Evolutionary conservation across 2,797 vertebrate species (phyloP).

Genomic region (Hoplostethus atlanticus): DNA sequence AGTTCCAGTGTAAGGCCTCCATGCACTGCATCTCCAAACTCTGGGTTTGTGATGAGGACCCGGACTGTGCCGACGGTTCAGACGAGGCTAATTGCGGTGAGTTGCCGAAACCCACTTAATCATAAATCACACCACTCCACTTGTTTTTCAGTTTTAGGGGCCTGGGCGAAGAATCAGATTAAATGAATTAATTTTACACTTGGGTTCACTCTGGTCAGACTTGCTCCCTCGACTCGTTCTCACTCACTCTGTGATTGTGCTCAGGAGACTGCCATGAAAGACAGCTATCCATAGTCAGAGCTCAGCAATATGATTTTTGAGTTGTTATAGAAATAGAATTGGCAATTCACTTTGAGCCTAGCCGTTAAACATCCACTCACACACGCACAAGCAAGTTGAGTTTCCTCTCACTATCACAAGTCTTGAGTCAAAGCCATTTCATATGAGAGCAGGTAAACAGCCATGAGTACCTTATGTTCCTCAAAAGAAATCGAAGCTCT

Average conservation of each 20-base stretch:
- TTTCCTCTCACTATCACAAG: not conserved
- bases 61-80: slow-evolving; percentile 97
- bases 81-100: slow-evolving; percentile 98
- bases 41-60: slow-evolving; percentile 99
- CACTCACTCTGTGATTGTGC: slow-evolving; percentile 35
- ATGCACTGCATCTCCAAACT: slow-evolving; percentile 98
- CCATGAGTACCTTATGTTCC: slow-evolving; percentile 23
- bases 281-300: slow-evolving; percentile 22
- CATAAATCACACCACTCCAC: slow-evolving; percentile 55
- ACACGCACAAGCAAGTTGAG: slow-evolving; percentile 18
- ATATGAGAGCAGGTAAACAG: slow-evolving; percentile 10
- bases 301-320: slow-evolving; percentile 22
- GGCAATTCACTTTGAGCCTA: slow-evolving; percentile 5
- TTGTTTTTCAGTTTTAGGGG: slow-evolving; percentile 38
- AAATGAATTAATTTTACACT: slow-evolving; percentile 69
- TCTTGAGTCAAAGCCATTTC: slow-evolving; percentile 7
- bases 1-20: slow-evolving; percentile 96
- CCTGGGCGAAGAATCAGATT: slow-evolving; percentile 50
- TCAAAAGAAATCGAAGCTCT: not conserved
- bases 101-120: slow-evolving; percentile 69
- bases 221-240: slow-evolving; percentile 27
- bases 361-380: slow-evolving; percentile 17
- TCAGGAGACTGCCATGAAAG: slow-evolving; percentile 39
- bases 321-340: not conserved
- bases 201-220: slow-evolving; percentile 36